phyloP scores from a whole-genome alignment of 2,888 invertebrate species.

The Ophion ellenae region DNA sequence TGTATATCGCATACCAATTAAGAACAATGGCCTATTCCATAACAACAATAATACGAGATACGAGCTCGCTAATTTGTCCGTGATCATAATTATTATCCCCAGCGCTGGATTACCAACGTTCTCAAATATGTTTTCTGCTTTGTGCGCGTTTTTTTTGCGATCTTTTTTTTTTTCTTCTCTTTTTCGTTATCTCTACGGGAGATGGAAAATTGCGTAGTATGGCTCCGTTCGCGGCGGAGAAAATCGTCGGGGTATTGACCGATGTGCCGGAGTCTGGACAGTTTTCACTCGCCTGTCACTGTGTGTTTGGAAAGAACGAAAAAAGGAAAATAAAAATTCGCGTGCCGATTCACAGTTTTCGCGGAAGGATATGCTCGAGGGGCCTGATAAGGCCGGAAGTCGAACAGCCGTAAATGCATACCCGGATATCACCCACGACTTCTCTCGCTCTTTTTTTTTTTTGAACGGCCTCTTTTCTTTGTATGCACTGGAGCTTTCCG shows the following conservation, averaged over 20 bases:
- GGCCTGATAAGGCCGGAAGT: constrained; percentile 38
- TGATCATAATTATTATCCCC: constrained; percentile 27
- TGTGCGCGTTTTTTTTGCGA: constrained; percentile 2
- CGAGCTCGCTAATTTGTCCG: constrained; percentile 30
- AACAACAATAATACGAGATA: constrained; percentile 45
- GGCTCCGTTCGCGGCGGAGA: background rate
- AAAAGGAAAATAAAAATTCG: constrained; percentile 23
- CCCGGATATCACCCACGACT: constrained; percentile 20
- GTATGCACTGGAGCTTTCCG: background rate
- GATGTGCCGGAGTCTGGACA: background rate
- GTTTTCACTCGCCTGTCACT: constrained; percentile 17
- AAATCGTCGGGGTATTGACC: constrained; percentile 13
- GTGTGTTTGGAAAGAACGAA: constrained; percentile 5
- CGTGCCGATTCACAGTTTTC: constrained; percentile 5
- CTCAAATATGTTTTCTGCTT: background rate
- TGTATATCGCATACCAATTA: constrained; percentile 34
- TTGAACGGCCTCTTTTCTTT: background rate
- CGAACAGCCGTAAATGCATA: constrained; percentile 50
- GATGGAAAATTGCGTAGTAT: background rate
- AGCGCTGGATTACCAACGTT: background rate
- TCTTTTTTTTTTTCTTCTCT: constrained; percentile 6
- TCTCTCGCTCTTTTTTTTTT: background rate
- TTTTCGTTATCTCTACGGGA: background rate
- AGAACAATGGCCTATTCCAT: constrained; percentile 54
- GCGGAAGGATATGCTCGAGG: constrained; percentile 14